Conservation (phyloP, 1,140 invertebrate species). For the Leptinotarsa undecemlineata region DNA sequence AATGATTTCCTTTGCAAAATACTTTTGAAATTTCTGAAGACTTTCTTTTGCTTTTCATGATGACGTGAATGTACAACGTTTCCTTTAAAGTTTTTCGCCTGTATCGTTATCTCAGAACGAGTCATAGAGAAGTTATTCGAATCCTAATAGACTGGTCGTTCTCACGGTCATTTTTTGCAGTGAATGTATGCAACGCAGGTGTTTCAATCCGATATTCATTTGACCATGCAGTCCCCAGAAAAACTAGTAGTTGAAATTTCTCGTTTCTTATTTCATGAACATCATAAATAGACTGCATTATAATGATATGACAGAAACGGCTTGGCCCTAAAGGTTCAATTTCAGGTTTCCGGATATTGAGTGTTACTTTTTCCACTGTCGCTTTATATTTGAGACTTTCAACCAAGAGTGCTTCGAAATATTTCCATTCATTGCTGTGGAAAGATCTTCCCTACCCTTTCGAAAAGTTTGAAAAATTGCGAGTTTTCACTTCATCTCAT, state of each 20-base stretch:
- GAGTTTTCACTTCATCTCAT: too few species aligned
- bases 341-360: too few species aligned
- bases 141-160: constrained; percentile 14
- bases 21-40: too few species aligned
- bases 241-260: constrained; percentile 12
- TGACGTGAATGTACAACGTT: not conserved
- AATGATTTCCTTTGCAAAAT: too few species aligned
- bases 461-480: too few species aligned
- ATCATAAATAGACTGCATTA: constrained; percentile 1
- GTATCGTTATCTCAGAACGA: not conserved
- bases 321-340: not conserved
- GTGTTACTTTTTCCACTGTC: too few species aligned
- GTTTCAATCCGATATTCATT: constrained; percentile 17
- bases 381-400: too few species aligned
- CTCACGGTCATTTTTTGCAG: constrained; percentile 24
- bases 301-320: not conserved
- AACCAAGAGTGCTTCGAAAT: too few species aligned
- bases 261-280: constrained; percentile 14
- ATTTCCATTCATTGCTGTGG: too few species aligned
- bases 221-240: constrained; percentile 11
- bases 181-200: constrained; percentile 24
- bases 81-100: not conserved
- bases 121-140: constrained; percentile 9
- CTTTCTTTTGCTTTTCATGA: too few species aligned
- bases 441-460: too few species aligned